These are phyloP conservation scores for Spheniscus mendiculus DNA, from an alignment of 2,113 vertebrate species.

Conservation along the genomic window DNA sequence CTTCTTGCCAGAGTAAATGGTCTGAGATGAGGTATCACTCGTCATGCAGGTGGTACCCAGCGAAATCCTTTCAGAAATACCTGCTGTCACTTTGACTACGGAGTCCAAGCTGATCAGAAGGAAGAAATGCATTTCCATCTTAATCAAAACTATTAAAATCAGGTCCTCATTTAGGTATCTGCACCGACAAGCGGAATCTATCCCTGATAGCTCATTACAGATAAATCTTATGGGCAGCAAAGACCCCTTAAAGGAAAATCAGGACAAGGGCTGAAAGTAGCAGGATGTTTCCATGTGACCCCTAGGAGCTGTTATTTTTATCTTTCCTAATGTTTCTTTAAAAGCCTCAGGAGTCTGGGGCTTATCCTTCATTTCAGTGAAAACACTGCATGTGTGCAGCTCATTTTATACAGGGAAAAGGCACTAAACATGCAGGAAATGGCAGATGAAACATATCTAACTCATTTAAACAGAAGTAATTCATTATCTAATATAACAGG, in stretches of 20 bases:
- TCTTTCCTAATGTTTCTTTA: not conserved
- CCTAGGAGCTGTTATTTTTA: not conserved
- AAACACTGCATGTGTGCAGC: not conserved
- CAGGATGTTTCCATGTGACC: not conserved
- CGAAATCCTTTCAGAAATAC: not conserved
- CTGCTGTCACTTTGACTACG: not conserved
- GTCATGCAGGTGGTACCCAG: not conserved
- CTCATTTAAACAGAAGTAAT: not conserved
- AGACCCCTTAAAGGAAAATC: not conserved
- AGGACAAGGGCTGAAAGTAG: fast-evolving
- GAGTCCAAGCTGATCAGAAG: not conserved
- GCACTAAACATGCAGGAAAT: not conserved
- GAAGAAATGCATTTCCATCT: not conserved
- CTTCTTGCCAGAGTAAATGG: not conserved
- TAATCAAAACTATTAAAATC: not conserved
- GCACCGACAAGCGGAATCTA: not conserved
- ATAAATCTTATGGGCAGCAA: not conserved
- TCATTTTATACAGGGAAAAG: not conserved
- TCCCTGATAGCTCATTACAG: not conserved
- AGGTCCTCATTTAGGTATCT: not conserved
- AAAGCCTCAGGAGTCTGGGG: not conserved
- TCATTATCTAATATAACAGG: not conserved
- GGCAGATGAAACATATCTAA: not conserved
- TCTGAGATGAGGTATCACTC: not conserved
- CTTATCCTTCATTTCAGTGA: not conserved